Percentiles rank a stretch among this genome's conserved stretches.
Evolutionary conservation across 2,797 vertebrate genomes (phyloP).

Genomic region (Paedocypris micromegethes): DNA sequence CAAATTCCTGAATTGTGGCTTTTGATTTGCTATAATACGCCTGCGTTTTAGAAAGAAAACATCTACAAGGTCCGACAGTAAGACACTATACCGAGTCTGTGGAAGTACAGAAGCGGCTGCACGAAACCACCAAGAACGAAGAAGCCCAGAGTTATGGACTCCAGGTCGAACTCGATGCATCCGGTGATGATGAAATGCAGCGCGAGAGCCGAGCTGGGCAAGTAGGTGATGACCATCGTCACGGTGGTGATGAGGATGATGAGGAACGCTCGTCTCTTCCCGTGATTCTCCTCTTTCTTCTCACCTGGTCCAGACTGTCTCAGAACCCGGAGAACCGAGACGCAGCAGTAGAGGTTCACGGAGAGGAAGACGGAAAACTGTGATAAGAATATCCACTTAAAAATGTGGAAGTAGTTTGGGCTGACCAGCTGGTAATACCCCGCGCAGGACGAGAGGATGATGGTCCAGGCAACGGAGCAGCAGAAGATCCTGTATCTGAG

Average conservation of each 20-base stretch:
- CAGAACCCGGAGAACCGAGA: constrained; percentile 40
- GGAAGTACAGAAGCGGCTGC: constrained; percentile 26
- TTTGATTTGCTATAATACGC: no score
- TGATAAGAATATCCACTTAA: no score
- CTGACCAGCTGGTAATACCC: no score
- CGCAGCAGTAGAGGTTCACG: constrained; percentile 14
- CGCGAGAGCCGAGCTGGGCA: constrained; percentile 11
- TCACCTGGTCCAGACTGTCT: constrained; percentile 37
- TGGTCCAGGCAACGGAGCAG: neutral
- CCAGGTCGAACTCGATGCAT: neutral
- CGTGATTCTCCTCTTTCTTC: constrained; percentile 18
- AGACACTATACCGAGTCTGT: constrained; percentile 4
- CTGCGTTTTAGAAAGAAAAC: no score
- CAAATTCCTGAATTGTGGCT: no score
- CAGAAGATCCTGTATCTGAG: neutral
- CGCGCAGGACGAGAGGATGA: neutral
- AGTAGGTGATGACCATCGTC: constrained; percentile 18
- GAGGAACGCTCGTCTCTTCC: constrained; percentile 36
- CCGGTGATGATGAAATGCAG: neutral
- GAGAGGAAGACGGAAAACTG: no score
- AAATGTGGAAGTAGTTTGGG: no score
- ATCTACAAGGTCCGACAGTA: neutral
- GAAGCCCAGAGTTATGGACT: neutral
- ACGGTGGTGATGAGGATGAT: constrained; percentile 28
- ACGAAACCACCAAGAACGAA: neutral